Evolutionary conservation across 2,113 vertebrate genomes (phyloP).

Genomic region (Erpornis zantholeuca): DNA sequence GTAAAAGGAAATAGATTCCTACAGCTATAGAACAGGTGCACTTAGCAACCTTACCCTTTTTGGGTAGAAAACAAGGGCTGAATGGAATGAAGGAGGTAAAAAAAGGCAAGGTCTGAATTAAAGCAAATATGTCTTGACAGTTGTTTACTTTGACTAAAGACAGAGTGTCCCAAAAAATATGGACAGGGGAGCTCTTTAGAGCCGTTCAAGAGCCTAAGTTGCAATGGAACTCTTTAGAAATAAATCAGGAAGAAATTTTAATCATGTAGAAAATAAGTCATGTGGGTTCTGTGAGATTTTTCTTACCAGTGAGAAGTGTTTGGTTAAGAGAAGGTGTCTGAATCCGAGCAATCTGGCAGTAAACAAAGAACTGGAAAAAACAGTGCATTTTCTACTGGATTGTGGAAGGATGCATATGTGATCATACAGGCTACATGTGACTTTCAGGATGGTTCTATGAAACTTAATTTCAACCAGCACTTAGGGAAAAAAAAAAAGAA

Average conservation of each 20-base stretch:
- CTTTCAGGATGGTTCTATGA: background rate
- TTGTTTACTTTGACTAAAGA: background rate
- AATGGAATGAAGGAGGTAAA: background rate
- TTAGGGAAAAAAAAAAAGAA: background rate
- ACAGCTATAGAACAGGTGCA: background rate
- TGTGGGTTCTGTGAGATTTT: background rate
- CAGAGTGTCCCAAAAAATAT: background rate
- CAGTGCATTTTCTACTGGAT: background rate
- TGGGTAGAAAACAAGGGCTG: background rate
- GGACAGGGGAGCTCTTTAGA: background rate
- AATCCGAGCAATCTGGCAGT: background rate
- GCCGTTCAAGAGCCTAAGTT: background rate
- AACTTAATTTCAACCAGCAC: background rate
- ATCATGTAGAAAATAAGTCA: background rate
- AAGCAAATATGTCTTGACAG: background rate
- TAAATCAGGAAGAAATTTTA: background rate
- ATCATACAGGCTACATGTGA: background rate
- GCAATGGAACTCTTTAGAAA: background rate
- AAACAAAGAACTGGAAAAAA: background rate
- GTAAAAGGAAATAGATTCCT: background rate
- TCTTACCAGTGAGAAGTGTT: background rate
- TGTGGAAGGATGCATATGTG: background rate
- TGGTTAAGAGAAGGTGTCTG: background rate
- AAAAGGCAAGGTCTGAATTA: background rate
- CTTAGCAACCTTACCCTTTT: background rate